Percentiles rank a stretch among this genome's conserved stretches.
Evolutionary conservation across 2,797 vertebrate genomes (phyloP).

Genomic region (Setipinna tenuifilis): DNA sequence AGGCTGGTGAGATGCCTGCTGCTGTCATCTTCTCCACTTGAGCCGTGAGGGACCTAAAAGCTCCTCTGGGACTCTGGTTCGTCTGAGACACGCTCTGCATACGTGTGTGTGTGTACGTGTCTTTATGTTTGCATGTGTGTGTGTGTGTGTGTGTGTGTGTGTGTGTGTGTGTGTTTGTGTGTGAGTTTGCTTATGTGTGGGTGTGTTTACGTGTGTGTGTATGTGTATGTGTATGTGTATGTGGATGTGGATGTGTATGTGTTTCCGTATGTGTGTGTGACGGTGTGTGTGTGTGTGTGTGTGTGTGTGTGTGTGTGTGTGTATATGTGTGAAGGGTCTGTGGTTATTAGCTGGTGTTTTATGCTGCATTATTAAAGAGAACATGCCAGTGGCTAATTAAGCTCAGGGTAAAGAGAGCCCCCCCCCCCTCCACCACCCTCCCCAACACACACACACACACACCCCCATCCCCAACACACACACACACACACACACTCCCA

Average conservation of each 20-base stretch:
- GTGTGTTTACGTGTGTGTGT: background rate
- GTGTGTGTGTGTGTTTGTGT: slow-evolving; percentile 15
- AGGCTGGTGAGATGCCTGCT: background rate
- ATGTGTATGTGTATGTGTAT: background rate
- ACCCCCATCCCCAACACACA: no score
- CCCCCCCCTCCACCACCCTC: background rate
- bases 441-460: background rate
- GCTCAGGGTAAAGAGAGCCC: slow-evolving; percentile 12
- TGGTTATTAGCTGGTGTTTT: slow-evolving; percentile 25
- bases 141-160: slow-evolving; percentile 23
- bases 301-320: background rate
- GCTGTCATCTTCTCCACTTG: background rate
- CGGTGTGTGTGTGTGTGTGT: background rate
- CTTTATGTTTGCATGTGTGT: background rate
- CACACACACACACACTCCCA: no score
- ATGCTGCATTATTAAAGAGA: slow-evolving; percentile 49
- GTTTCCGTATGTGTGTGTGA: background rate
- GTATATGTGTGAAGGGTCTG: background rate
- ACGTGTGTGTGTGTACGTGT: background rate
- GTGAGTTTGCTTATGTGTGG: background rate
- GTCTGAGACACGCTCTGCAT: background rate
- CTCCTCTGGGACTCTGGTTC: slow-evolving; percentile 26
- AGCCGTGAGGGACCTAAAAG: slow-evolving; percentile 1
- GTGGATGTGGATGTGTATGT: background rate
- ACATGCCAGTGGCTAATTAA: slow-evolving; percentile 48